Conservation (phyloP, 2,797 vertebrate species). For the Gambusia yucatana region DNA sequence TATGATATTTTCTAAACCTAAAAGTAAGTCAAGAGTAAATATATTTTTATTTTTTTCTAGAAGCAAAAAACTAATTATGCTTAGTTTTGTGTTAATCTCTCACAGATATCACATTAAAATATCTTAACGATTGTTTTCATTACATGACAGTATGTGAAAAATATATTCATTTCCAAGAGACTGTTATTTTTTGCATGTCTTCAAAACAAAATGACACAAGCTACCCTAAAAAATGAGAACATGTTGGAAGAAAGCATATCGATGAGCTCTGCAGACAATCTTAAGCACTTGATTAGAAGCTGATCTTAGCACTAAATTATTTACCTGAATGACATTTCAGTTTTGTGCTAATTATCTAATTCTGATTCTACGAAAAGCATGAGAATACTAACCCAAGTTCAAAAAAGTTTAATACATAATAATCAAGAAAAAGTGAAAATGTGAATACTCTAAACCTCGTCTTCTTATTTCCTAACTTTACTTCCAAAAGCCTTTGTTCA, state of each 20-base stretch:
- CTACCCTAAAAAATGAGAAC: neutral
- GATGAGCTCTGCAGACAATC: neutral
- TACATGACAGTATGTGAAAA: neutral
- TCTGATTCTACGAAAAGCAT: neutral
- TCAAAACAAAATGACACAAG: neutral
- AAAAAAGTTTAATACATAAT: neutral
- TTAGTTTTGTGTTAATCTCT: neutral
- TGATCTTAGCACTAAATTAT: neutral
- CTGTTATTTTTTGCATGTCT: neutral
- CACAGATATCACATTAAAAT: neutral
- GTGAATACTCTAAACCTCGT: neutral
- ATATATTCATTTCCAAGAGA: neutral
- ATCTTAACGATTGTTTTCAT: neutral
- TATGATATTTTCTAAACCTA: neutral
- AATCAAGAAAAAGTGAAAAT: neutral
- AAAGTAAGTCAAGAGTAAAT: neutral
- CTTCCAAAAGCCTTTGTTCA: neutral
- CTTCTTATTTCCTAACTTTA: neutral
- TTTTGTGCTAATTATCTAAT: neutral
- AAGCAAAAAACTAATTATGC: neutral
- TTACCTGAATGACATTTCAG: neutral
- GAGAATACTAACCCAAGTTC: neutral
- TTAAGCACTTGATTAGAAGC: neutral
- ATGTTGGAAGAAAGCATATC: neutral
- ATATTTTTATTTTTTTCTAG: neutral